Percentiles rank a stretch among this genome's conserved stretches.
Conservation (phyloP, 2,113 vertebrate genomes). For the Otis tarda region DNA sequence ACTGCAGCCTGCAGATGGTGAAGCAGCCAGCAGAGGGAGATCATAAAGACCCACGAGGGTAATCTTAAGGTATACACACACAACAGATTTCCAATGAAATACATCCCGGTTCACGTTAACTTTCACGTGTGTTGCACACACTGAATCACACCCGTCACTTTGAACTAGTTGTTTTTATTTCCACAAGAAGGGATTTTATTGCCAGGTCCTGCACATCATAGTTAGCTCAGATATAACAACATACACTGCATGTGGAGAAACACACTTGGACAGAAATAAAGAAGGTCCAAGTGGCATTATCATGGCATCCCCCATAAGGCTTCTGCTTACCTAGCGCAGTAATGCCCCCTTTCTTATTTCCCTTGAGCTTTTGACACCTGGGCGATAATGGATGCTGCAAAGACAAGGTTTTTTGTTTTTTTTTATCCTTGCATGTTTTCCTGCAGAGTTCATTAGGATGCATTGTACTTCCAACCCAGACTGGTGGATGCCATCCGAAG, state of each 20-base stretch:
- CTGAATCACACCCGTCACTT: not conserved
- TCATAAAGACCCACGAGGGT: not conserved
- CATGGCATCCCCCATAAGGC: conserved; percentile 67
- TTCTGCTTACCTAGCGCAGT: conserved; percentile 1
- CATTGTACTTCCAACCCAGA: conserved; percentile 97
- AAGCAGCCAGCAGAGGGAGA: conserved; percentile 41
- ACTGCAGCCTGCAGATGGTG: not conserved
- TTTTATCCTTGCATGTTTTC: conserved; percentile 21
- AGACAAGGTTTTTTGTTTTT: conserved; percentile 37
- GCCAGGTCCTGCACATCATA: not conserved
- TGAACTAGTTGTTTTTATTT: not conserved
- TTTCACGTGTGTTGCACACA: not conserved
- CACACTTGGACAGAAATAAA: not conserved
- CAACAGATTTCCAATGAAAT: not conserved
- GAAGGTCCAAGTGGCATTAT: conserved; percentile 30
- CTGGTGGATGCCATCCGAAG: conserved; percentile 99
- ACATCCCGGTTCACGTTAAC: not conserved
- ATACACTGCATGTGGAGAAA: conserved; percentile 2
- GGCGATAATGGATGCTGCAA: not conserved
- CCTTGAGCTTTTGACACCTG: not conserved
- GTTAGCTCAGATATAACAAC: not conserved
- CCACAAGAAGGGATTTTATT: not conserved
- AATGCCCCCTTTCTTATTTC: not conserved
- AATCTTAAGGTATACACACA: not conserved
- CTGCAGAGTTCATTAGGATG: conserved; percentile 98